phyloP scores from a whole-genome alignment of 2,888 invertebrate species.

The Acanthosepion pharaonis region DNA sequence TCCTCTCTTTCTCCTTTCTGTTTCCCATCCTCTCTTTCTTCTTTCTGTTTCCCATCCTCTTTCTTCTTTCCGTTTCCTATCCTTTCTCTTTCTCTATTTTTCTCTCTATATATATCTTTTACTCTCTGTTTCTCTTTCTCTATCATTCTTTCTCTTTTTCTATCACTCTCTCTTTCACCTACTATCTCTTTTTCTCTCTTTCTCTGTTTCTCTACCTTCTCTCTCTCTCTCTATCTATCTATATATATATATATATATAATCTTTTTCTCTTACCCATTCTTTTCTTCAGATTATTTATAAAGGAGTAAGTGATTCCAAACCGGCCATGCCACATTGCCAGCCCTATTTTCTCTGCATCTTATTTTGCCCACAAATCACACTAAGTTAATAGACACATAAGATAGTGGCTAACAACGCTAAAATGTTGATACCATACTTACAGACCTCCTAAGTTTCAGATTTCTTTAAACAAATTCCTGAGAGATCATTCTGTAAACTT shows the following conservation, averaged over 20 bases:
- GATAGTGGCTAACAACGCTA: background rate
- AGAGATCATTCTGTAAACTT: background rate
- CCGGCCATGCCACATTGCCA: background rate
- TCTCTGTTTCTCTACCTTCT: background rate
- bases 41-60: too few species aligned
- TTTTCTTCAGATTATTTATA: background rate
- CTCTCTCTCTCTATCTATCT: background rate
- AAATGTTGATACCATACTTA: background rate
- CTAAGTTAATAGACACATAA: background rate
- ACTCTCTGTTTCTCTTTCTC: background rate
- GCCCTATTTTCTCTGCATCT: background rate
- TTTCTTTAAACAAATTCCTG: background rate
- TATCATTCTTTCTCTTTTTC: background rate
- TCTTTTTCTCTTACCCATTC: background rate
- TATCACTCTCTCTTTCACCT: rapidly evolving
- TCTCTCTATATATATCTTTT: too few species aligned
- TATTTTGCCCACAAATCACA: background rate
- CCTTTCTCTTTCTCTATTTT: background rate
- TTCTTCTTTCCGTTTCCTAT: background rate
- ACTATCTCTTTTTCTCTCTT: too few species aligned
- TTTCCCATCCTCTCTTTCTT: background rate
- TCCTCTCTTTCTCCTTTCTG: rapidly evolving
- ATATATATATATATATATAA: too few species aligned
- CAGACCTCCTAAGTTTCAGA: background rate
- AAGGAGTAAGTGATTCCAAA: background rate